Conservation (phyloP, 92 coral and sea anemone species). For the Phenganax marumi region DNA sequence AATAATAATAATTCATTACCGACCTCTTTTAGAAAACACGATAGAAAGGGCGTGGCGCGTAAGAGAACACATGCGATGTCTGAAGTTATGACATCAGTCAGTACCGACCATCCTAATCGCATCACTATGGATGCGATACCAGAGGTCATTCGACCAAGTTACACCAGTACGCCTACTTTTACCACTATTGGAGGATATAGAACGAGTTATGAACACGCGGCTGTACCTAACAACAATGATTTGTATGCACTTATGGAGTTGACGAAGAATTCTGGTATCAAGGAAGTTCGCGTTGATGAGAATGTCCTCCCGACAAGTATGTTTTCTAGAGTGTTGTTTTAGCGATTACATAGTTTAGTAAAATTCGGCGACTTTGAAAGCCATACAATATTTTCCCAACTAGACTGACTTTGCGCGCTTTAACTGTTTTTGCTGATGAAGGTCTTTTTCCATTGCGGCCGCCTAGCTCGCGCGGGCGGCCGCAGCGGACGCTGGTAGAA, state of each 20-base stretch:
- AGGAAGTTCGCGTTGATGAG: slow-evolving; percentile 22
- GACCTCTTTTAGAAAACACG: slow-evolving; percentile 71
- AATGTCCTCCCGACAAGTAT: slow-evolving; percentile 13
- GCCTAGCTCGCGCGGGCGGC: too few relatives aligned
- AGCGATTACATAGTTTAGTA: neutral
- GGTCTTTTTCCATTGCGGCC: too few relatives aligned
- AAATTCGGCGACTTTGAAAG: too few relatives aligned
- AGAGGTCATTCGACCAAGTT: slow-evolving; percentile 27
- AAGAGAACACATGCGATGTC: slow-evolving; percentile 73
- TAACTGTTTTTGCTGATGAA: too few relatives aligned
- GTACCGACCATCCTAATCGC: slow-evolving; percentile 57
- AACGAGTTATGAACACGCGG: neutral
- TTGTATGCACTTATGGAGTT: slow-evolving; percentile 43
- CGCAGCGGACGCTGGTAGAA: too few relatives aligned
- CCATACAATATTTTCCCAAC: too few relatives aligned
- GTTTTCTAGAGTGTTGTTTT: neutral
- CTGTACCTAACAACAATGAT: slow-evolving; percentile 34
- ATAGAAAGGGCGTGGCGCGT: slow-evolving; percentile 91
- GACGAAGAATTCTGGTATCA: slow-evolving; percentile 37
- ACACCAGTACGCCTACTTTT: slow-evolving; percentile 8
- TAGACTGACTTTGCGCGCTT: too few relatives aligned
- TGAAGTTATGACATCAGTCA: slow-evolving; percentile 56
- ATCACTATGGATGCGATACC: slow-evolving; percentile 17
- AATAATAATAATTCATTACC: neutral
- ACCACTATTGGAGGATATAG: slow-evolving; percentile 17